Base-by-base conservation (phyloP, 2,113 vertebrate genomes). In the Irena cyanogastra region DNA sequence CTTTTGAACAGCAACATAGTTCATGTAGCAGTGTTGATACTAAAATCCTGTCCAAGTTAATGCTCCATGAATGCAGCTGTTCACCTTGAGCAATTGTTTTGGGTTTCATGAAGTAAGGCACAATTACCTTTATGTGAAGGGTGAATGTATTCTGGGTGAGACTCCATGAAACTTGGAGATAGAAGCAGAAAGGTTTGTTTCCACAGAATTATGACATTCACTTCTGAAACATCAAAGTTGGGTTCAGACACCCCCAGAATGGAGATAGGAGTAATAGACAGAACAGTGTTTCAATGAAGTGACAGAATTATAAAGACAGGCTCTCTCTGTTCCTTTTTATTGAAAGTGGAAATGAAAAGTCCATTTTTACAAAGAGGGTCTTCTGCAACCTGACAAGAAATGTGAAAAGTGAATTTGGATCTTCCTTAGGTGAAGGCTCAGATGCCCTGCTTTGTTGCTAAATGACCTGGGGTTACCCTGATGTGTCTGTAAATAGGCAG, bases 151-250 rank as follows among this genome's bases (percentile, higher is more conserved):
- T 41, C 18, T 7, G 10, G 4, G 30, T 49, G 11, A 57, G 31
- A 20, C 20, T 52, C 8, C 7, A 1, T 16, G 11, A 50, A 45
- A 53, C 22, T 22, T 47, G 11, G 56, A 52, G 14, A 4, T 6
- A 37, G 13, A 72, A 44, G 49, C 5, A 53, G 20, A 42, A 65
- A 23, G 11, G 3, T 42, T 65, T 45, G 15, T 44, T 88, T 68
- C 41, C 7, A 12, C 0, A 3, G 16, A 28, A 44, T 44, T 54
- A 24, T 33, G 39, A 13, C 1, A 0, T 5, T 63, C 1, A 0
- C 11, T 76, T 60, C 57, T 85, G 53, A 79, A 76, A 53, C 6
- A 1, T 4, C 7, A 8, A 54, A 56, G 8, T 28, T 81, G n/a
- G 6, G 26, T 47, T 86, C 26, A 30, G 69, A 65, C 13, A 23